Conservation (phyloP, 2,888 invertebrate genomes). For the Melikaiella ostensackeni region DNA sequence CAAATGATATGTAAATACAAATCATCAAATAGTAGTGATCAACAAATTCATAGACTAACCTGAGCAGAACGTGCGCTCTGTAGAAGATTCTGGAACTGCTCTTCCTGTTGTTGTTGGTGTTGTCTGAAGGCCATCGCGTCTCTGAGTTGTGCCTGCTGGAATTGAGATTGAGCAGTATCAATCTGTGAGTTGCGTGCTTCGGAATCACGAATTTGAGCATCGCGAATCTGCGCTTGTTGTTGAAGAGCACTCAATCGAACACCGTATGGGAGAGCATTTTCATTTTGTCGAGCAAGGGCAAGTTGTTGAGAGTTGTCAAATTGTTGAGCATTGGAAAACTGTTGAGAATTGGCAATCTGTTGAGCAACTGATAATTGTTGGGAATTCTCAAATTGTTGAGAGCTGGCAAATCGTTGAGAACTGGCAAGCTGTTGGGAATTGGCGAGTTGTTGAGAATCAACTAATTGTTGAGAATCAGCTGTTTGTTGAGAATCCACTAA, state of each 20-base stretch:
- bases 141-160: constrained; percentile 46
- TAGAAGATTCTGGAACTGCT: constrained; percentile 54
- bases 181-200: not conserved
- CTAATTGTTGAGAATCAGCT: constrained; percentile 42
- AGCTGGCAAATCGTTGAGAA: constrained; percentile 27
- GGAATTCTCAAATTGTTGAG: constrained; percentile 9
- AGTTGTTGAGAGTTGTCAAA: constrained; percentile 43
- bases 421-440: constrained; percentile 35
- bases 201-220: constrained; percentile 12
- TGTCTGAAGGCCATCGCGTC: constrained; percentile 43
- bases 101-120: constrained; percentile 45
- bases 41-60: not conserved
- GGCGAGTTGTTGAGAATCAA: constrained; percentile 40
- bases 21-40: no score
- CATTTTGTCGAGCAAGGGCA: constrained; percentile 40
- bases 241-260: constrained; percentile 27
- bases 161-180: constrained; percentile 34
- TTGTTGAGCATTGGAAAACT: constrained; percentile 28
- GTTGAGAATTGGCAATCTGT: constrained; percentile 48
- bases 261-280: not conserved
- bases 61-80: constrained; percentile 36
- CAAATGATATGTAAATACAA: not conserved
- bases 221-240: constrained; percentile 35
- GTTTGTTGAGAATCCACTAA: constrained; percentile 44
- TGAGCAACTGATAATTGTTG: constrained; percentile 50